A percentile compares a stretch with the other conserved stretches of the same genome.
These are phyloP conservation scores for human (Homo sapiens) DNA, from an alignment of 2,113 vertebrate genomes.

Conservation along the genomic window GRCh38 chr2:29720001-29720500, in stretches of 20 bases:
- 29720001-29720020: neutral
- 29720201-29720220: neutral
- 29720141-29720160: neutral
- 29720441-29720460: neutral
- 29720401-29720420: neutral
- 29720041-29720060: constrained; percentile 44
- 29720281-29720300: neutral
- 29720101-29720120: neutral
- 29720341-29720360: neutral
- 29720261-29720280: neutral
- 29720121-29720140: neutral
- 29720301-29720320: neutral
- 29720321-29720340: neutral
- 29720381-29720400: neutral
- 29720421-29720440: neutral
- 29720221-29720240: constrained; percentile 21
- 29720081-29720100: constrained; percentile 32
- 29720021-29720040: constrained; percentile 10
- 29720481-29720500: neutral
- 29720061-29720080: neutral
- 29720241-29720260: constrained; percentile 1
- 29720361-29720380: neutral
- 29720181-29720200: neutral
- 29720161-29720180: neutral
- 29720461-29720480: neutral